A percentile compares a stretch with the other conserved stretches of the same genome.
phyloP scores from a whole-genome alignment of 2,113 vertebrate genomes.

The Caretta caretta region DNA sequence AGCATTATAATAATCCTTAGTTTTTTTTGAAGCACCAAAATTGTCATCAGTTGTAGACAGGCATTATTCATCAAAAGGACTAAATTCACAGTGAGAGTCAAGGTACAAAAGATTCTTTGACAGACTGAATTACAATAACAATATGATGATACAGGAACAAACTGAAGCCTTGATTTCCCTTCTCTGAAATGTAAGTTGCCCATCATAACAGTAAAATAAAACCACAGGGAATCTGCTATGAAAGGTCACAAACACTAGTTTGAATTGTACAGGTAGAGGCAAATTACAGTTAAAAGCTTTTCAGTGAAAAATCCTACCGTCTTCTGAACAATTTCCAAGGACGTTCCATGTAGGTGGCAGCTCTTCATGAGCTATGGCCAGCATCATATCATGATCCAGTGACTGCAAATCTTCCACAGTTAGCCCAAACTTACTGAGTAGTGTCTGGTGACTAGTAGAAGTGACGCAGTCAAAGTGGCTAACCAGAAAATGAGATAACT shows the following conservation, averaged over 20 bases:
- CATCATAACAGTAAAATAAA: neutral
- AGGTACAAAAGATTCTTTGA: neutral
- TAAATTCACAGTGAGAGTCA: neutral
- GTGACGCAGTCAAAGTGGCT: conserved; percentile 71
- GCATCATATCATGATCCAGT: conserved; percentile 82
- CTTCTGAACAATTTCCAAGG: conserved; percentile 65
- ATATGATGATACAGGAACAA: neutral
- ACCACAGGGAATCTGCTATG: neutral
- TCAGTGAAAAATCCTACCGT: conserved; percentile 66
- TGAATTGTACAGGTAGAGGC: neutral
- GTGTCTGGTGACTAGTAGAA: conserved; percentile 75
- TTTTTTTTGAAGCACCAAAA: neutral
- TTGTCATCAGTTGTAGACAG: conserved; percentile 1
- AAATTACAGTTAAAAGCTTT: neutral
- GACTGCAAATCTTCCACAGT: conserved; percentile 57
- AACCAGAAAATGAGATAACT: conserved; percentile 82
- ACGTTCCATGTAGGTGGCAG: conserved; percentile 82
- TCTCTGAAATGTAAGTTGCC: neutral
- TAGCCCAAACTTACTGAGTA: conserved; percentile 81
- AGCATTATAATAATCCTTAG: neutral
- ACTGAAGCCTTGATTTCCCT: neutral
- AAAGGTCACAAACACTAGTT: neutral
- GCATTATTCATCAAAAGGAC: conserved; percentile 5
- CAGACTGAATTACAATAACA: neutral
- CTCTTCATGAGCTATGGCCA: conserved; percentile 84